These are phyloP conservation scores for Steatocranus sp. DNA, from an alignment of 2,797 vertebrate genomes.

Conservation along the genomic window DNA sequence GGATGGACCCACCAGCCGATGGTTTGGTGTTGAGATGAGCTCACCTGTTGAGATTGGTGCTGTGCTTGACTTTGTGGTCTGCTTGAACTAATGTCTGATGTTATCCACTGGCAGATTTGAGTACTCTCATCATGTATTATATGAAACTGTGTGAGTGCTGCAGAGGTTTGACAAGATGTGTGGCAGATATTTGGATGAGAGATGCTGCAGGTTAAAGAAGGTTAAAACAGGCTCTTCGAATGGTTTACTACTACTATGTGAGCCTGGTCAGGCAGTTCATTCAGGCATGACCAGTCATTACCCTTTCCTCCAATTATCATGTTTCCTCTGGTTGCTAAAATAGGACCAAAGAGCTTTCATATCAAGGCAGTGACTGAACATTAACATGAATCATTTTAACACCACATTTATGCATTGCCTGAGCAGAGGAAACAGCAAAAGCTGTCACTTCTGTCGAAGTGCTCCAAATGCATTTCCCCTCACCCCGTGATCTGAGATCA, in stretches of 20 bases:
- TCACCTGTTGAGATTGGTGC: neutral
- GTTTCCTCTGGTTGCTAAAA: slow-evolving; percentile 27
- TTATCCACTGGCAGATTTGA: neutral
- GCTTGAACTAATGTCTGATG: neutral
- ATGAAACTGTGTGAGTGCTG: neutral
- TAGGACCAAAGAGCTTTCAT: neutral
- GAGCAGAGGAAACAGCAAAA: neutral
- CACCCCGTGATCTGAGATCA: neutral
- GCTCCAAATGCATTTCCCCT: neutral
- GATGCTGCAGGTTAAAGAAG: neutral
- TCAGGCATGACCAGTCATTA: neutral
- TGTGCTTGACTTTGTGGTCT: neutral
- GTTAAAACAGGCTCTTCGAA: neutral
- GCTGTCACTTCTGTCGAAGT: neutral
- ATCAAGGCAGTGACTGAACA: neutral
- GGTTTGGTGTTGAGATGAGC: neutral
- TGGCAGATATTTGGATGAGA: neutral
- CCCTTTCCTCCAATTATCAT: slow-evolving; percentile 31
- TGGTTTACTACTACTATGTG: neutral
- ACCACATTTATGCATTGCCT: neutral
- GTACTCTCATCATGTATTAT: neutral
- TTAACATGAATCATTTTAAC: neutral
- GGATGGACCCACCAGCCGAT: neutral
- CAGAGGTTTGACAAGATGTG: neutral
- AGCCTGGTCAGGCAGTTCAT: neutral